phyloP scores from a whole-genome alignment of 1,140 invertebrate species.

The Megalopta genalis region DNA sequence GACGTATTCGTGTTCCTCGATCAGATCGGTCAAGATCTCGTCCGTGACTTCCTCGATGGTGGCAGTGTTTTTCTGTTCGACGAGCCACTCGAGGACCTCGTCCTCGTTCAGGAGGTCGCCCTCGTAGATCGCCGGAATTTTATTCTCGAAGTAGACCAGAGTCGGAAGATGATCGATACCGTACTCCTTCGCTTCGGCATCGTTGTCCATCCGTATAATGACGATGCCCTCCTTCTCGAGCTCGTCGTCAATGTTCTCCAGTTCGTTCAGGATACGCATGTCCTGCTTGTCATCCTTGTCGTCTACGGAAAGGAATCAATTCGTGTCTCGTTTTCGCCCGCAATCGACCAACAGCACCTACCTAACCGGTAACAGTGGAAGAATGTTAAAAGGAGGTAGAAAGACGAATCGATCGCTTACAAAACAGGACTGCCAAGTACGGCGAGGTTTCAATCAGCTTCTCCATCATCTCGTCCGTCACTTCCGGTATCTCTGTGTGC shows the following conservation, averaged over 20 bases:
- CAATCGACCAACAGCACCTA: conserved; percentile 51
- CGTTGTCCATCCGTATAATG: conserved; percentile 93
- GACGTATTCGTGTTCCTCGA: conserved; percentile 95
- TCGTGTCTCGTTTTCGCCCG: conserved; percentile 49
- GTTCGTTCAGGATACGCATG: conserved; percentile 91
- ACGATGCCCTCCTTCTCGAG: conserved; percentile 93
- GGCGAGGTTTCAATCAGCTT: conserved; percentile 90
- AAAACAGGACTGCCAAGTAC: conserved; percentile 92
- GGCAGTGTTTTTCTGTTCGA: conserved; percentile 93
- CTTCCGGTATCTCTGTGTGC: conserved; percentile 94
- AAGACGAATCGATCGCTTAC: conserved; percentile 82
- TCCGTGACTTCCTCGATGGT: conserved; percentile 97
- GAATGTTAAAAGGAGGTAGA: conserved; percentile 63
- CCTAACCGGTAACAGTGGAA: conserved; percentile 61
- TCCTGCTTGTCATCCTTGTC: conserved; percentile 95
- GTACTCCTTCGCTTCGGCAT: conserved; percentile 93
- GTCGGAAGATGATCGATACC: conserved; percentile 94
- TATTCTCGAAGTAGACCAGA: conserved; percentile 94
- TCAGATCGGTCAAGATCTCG: conserved; percentile 92
- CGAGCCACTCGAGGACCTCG: conserved; percentile 93
- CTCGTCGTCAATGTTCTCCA: conserved; percentile 96
- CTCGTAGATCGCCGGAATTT: conserved; percentile 94
- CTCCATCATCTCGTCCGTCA: conserved; percentile 96
- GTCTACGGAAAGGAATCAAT: conserved; percentile 81
- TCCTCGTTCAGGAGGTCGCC: conserved; percentile 95